Evolutionary conservation across 2,797 vertebrate species (phyloP).

Genomic region (Acomys russatus): DNA sequence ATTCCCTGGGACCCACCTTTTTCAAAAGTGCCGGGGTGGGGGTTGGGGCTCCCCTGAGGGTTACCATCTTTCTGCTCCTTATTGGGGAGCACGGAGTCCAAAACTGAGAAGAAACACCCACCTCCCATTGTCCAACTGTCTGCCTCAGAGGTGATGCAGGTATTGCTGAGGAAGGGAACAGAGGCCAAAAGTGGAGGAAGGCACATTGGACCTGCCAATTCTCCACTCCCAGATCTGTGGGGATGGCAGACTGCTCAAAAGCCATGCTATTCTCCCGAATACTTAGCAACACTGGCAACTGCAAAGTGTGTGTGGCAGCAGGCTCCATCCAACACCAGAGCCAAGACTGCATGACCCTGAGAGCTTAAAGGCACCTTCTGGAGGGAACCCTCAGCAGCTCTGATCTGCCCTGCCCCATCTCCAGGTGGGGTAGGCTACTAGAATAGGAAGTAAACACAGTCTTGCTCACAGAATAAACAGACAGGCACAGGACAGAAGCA

Average conservation of each 20-base stretch:
- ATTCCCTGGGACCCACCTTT: conserved; percentile 5
- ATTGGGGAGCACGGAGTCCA: not conserved
- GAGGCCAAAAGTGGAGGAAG: not conserved
- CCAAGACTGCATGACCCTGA: not conserved
- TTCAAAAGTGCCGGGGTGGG: not conserved
- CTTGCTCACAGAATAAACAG: rapidly evolving
- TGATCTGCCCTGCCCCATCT: not conserved
- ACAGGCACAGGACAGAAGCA: not conserved
- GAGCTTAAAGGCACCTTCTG: not conserved
- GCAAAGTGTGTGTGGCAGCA: not conserved
- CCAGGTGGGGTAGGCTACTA: rapidly evolving
- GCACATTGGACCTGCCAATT: not conserved
- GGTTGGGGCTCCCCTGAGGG: not conserved
- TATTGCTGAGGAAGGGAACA: not conserved
- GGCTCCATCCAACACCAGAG: not conserved
- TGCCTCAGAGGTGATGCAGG: not conserved
- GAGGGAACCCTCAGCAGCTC: not conserved
- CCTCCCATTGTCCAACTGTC: conserved; percentile 46
- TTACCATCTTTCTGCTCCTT: not conserved
- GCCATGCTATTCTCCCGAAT: not conserved
- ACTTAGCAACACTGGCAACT: not conserved
- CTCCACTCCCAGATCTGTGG: not conserved
- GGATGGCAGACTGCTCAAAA: not conserved
- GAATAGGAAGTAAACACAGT: not conserved
- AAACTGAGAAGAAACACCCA: not conserved